Evolutionary conservation across 2,888 invertebrate species (phyloP).

Genomic region (Eucriotettix oculatus): DNA sequence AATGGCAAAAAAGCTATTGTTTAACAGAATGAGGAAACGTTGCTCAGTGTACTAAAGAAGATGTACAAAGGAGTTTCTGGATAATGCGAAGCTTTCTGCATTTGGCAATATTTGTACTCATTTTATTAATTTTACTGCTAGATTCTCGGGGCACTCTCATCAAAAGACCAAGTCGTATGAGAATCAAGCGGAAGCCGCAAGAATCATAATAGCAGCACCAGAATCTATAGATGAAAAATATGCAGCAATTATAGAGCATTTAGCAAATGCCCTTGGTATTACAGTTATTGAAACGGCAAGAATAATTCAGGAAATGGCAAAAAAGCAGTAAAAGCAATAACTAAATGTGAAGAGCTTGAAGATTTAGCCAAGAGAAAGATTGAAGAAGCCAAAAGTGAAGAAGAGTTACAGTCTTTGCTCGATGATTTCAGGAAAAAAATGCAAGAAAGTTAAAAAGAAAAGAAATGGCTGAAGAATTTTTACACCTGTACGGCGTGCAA

Average conservation of each 20-base stretch:
- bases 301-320: neutral
- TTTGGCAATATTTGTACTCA: neutral
- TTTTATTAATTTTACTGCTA: neutral
- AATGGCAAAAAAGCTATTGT: neutral
- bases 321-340: neutral
- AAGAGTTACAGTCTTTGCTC: neutral
- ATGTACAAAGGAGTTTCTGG: neutral
- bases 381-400: neutral
- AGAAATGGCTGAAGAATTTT: neutral
- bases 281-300: neutral
- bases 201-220: neutral
- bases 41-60: neutral
- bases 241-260: neutral
- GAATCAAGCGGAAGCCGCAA: too few species aligned
- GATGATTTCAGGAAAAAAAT: neutral
- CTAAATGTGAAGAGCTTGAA: neutral
- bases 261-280: neutral
- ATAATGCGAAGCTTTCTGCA: neutral
- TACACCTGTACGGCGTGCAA: neutral
- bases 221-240: neutral
- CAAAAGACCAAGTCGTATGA: neutral
- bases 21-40: neutral
- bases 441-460: too few species aligned
- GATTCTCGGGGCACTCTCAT: neutral
- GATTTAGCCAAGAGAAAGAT: neutral